Percentiles rank a stretch among this genome's conserved stretches.
These are phyloP conservation scores for Heteromormyrus szaboi DNA, from an alignment of 2,797 vertebrate genomes.

Conservation along the genomic window DNA sequence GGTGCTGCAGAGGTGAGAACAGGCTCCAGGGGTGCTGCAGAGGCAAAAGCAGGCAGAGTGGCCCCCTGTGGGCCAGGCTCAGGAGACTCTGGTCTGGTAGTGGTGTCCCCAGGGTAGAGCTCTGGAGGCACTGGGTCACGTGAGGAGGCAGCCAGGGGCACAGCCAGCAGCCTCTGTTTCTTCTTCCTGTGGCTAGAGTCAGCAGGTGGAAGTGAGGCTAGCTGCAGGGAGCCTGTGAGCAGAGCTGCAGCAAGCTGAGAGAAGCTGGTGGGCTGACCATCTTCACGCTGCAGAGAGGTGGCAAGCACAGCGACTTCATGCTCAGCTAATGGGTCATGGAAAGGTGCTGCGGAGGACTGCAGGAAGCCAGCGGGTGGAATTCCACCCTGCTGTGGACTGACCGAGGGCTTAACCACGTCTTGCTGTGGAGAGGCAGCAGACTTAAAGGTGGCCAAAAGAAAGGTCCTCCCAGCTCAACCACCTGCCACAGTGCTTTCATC, in stretches of 20 bases:
- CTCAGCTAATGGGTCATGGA: not conserved
- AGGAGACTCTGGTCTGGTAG: not conserved
- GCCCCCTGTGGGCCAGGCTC: not conserved
- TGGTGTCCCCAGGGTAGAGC: not conserved
- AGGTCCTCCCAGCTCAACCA: not conserved
- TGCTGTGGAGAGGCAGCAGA: not conserved
- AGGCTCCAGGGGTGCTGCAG: not conserved
- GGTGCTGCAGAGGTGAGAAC: not conserved
- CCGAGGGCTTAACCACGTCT: too few relatives aligned
- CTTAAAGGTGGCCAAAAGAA: not conserved
- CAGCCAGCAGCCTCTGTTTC: not conserved
- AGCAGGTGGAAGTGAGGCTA: not conserved
- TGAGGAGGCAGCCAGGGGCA: too few relatives aligned
- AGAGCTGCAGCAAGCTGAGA: not conserved
- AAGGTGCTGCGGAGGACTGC: not conserved
- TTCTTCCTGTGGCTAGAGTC: not conserved
- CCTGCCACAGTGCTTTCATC: not conserved
- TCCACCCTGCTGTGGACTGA: not conserved
- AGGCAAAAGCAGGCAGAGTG: not conserved
- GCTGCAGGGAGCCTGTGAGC: not conserved
- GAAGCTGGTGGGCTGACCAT: not conserved
- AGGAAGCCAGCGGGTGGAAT: not conserved
- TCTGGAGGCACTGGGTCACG: not conserved
- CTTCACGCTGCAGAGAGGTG: not conserved
- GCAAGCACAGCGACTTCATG: not conserved